Conservation (phyloP, 2,888 invertebrate species). For the Pandemis cinnamomeana region DNA sequence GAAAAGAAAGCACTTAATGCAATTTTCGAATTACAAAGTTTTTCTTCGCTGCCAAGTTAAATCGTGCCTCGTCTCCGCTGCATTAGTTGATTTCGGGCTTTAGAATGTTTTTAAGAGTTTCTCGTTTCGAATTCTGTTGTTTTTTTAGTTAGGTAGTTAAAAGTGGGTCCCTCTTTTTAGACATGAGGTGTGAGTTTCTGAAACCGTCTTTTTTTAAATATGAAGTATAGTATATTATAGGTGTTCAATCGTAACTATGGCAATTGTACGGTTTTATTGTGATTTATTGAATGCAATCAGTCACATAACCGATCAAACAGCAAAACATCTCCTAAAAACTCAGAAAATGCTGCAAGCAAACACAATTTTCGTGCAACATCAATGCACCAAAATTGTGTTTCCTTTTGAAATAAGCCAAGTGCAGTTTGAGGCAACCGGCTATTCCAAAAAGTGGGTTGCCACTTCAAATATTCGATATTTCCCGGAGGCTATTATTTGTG, state of each 20-base stretch:
- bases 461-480: slow-evolving; percentile 35
- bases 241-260: too few relatives aligned
- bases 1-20: slow-evolving; percentile 39
- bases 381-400: slow-evolving; percentile 24
- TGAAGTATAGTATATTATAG: too few relatives aligned
- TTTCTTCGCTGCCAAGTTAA: slow-evolving; percentile 35
- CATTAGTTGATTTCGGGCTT: slow-evolving; percentile 36
- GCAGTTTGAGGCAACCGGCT: slow-evolving; percentile 19
- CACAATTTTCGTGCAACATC: slow-evolving; percentile 12
- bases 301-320: neutral
- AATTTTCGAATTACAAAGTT: slow-evolving; percentile 41
- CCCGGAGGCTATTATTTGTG: slow-evolving; percentile 34
- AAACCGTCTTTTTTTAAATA: too few relatives aligned
- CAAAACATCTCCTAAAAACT: neutral
- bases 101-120: slow-evolving; percentile 32
- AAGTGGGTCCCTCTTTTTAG: too few relatives aligned
- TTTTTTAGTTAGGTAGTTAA: neutral
- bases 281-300: too few relatives aligned
- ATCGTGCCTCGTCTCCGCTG: slow-evolving; percentile 29
- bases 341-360: slow-evolving; percentile 9
- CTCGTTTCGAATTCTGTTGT: slow-evolving; percentile 13
- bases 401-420: slow-evolving; percentile 29
- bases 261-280: too few relatives aligned
- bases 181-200: too few relatives aligned
- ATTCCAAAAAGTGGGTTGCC: slow-evolving; percentile 33